Evolutionary conservation across 2,113 vertebrate species (phyloP).

Genomic region (Gallinago jamesoni): DNA sequence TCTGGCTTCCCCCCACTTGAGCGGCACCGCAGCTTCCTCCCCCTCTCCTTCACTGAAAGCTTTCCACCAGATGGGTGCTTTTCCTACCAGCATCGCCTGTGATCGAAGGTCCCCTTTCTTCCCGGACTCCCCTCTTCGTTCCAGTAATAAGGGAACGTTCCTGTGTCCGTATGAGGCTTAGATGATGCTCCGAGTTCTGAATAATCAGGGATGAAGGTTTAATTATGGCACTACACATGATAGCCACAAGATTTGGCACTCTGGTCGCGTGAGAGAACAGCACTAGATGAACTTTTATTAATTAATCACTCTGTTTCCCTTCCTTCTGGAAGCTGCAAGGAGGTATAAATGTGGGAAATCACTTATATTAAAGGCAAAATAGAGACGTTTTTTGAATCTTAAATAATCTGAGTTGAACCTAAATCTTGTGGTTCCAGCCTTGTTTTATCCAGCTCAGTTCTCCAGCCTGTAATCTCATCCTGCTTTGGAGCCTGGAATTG

Average conservation of each 20-base stretch:
- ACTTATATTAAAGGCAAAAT: background rate
- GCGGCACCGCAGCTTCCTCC: background rate
- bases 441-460: slow-evolving; percentile 51
- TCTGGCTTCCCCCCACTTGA: background rate
- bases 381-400: slow-evolving; percentile 33
- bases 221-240: slow-evolving; percentile 48
- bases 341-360: slow-evolving; percentile 7
- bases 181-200: background rate
- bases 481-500: slow-evolving; percentile 59
- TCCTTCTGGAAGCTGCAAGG: slow-evolving; percentile 16
- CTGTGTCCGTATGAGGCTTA: background rate
- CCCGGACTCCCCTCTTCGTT: background rate
- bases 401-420: slow-evolving; percentile 34
- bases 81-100: background rate
- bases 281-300: slow-evolving; percentile 9
- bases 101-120: background rate
- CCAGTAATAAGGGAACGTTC: background rate
- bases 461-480: slow-evolving; percentile 49
- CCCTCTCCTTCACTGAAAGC: background rate
- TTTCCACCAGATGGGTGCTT: background rate
- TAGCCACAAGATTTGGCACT: slow-evolving; percentile 39
- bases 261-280: slow-evolving; percentile 36
- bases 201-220: slow-evolving; percentile 42
- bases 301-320: slow-evolving; percentile 41
- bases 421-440: slow-evolving; percentile 19